Evolutionary conservation across 1,140 invertebrate species (phyloP).

Genomic region (Mizuhopecten yessoensis): DNA sequence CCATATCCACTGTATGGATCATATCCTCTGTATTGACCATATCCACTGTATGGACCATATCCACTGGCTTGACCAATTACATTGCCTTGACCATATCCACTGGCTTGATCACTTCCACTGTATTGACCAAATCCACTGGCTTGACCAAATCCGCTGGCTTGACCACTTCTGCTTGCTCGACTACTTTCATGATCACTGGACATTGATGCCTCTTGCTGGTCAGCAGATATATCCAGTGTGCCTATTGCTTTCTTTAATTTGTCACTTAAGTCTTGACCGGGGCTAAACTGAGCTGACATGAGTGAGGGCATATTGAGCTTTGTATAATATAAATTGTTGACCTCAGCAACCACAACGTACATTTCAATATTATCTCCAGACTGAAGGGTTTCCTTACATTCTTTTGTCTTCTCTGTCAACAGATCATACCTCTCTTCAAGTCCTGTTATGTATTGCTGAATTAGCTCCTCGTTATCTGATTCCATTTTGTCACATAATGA

Average conservation of each 20-base stretch:
- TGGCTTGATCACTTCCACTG: not conserved
- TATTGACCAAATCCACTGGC: not conserved
- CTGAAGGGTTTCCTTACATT: not conserved
- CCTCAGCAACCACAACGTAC: not conserved
- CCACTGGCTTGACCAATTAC: not conserved
- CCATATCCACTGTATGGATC: no score
- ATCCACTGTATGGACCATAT: not conserved
- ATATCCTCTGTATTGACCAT: not conserved
- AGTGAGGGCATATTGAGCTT: not conserved
- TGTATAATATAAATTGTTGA: not conserved
- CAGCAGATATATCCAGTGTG: not conserved
- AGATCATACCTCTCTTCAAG: not conserved
- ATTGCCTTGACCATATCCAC: not conserved
- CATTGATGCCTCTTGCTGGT: not conserved
- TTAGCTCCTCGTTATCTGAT: not conserved
- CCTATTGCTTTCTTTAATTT: not conserved
- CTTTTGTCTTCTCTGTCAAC: not conserved
- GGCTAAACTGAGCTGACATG: not conserved
- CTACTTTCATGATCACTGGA: no score
- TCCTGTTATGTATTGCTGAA: not conserved
- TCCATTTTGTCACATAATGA: not conserved
- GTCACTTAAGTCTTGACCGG: not conserved
- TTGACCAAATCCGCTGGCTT: not conserved
- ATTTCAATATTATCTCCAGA: not conserved
- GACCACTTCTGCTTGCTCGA: not conserved